Conservation (phyloP, 2,113 vertebrate genomes). For the Electrona antarctica region DNA sequence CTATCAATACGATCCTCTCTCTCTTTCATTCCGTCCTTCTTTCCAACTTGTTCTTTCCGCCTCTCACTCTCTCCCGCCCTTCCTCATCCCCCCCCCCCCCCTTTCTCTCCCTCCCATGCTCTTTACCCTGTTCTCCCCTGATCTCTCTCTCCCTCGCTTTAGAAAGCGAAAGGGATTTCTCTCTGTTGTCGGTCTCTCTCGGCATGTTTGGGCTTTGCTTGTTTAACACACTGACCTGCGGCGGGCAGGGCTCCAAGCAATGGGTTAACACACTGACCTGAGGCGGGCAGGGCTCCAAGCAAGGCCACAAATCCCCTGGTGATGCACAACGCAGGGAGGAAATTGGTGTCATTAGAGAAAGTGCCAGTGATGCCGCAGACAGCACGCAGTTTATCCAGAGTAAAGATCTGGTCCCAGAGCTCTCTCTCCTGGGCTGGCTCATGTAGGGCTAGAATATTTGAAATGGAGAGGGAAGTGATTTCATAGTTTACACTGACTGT, state of each 20-base stretch:
- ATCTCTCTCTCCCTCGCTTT: conserved; percentile 5
- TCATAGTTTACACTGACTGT: not conserved
- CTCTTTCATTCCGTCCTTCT: not conserved
- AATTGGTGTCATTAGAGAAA: conserved; percentile 68
- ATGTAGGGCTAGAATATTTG: not conserved
- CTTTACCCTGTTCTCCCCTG: not conserved
- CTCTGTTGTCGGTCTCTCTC: conserved; percentile 8
- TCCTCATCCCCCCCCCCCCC: not conserved
- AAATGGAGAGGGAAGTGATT: not conserved
- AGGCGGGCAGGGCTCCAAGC: conserved; percentile 3
- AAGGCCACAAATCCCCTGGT: conserved; percentile 14
- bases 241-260: conserved; percentile 5
- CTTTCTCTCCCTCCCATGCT: not conserved
- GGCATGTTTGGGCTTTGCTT: conserved; percentile 20
- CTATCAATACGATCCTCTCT: conserved; percentile 5
- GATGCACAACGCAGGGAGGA: conserved; percentile 43
- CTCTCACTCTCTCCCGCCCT: not conserved
- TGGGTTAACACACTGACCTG: conserved; percentile 40
- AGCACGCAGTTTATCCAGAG: conserved; percentile 12
- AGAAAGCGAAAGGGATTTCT: not conserved
- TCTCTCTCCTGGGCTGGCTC: conserved; percentile 1
- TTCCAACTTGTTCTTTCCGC: not conserved
- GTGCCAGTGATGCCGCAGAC: conserved; percentile 55
- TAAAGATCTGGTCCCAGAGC: conserved; percentile 12
- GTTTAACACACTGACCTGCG: conserved; percentile 40